Evolutionary conservation across 2,113 vertebrate species (phyloP).

Genomic region (Rhinogobius similis): DNA sequence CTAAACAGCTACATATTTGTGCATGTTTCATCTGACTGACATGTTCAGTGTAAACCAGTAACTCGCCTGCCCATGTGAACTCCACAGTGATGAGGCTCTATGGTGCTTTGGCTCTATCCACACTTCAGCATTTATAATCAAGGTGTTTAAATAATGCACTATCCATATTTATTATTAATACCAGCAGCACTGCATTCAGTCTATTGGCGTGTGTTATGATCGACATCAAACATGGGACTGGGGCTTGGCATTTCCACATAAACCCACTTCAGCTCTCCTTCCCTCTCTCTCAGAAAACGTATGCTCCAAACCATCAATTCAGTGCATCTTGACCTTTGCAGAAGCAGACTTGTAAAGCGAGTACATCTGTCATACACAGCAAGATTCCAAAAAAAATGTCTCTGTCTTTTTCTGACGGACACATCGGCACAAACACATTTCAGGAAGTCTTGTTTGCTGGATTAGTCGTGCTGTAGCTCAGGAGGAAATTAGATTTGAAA

Average conservation of each 20-base stretch:
- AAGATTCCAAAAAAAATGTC: background rate
- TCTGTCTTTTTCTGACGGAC: background rate
- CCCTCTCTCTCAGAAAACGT: conserved; percentile 1
- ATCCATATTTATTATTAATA: conserved; percentile 67
- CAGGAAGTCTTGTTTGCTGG: conserved; percentile 7
- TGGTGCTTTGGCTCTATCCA: conserved; percentile 14
- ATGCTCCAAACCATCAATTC: conserved; percentile 30
- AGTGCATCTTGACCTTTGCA: conserved; percentile 48
- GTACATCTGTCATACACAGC: conserved; percentile 22
- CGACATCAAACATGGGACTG: conserved; percentile 37
- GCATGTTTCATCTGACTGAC: background rate
- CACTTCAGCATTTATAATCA: conserved; percentile 64
- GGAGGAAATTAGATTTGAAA: conserved; percentile 47
- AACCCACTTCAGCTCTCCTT: conserved; percentile 25
- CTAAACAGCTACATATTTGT: background rate
- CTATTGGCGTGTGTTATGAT: conserved; percentile 31
- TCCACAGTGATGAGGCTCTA: conserved; percentile 4
- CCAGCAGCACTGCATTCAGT: conserved; percentile 24
- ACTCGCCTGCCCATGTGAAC: background rate
- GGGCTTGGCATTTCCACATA: conserved; percentile 49
- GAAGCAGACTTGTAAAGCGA: conserved; percentile 14
- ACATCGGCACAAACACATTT: conserved; percentile 13
- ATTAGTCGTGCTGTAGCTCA: conserved; percentile 27
- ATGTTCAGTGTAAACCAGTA: background rate
- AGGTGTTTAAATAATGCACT: conserved; percentile 70